phyloP scores from a whole-genome alignment of 2,888 invertebrate genomes.

The Cinara cedri region DNA sequence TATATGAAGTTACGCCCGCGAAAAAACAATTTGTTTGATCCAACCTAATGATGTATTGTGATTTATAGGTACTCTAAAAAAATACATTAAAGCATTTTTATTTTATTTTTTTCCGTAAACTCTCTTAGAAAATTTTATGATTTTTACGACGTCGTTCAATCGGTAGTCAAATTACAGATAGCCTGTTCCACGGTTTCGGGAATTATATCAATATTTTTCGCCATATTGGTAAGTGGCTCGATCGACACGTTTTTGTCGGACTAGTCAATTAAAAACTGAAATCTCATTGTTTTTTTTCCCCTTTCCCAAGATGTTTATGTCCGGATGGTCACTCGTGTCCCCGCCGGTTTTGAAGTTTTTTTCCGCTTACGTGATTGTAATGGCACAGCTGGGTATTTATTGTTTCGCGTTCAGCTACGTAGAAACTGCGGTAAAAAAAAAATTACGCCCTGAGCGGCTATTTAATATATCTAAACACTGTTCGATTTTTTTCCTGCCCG shows the following conservation, averaged over 20 bases:
- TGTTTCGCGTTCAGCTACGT: background rate
- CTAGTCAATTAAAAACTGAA: too few species aligned
- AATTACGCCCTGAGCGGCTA: too few species aligned
- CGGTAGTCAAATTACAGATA: background rate
- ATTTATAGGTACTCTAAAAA: too few species aligned
- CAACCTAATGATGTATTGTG: too few species aligned
- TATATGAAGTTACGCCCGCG: too few species aligned
- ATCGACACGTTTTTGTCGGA: background rate
- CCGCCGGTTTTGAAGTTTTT: background rate
- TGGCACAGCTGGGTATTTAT: background rate
- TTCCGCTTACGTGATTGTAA: background rate
- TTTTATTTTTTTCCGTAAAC: too few species aligned
- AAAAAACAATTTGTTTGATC: too few species aligned
- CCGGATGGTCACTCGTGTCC: background rate
- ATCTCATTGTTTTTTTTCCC: too few species aligned
- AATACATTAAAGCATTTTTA: too few species aligned
- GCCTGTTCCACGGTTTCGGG: background rate
- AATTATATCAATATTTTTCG: background rate
- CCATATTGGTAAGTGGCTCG: background rate
- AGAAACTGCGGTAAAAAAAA: background rate
- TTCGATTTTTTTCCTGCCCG: too few species aligned
- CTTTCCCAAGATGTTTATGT: background rate
- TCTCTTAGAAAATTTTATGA: too few species aligned
- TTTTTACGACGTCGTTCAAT: background rate
- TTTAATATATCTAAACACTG: too few species aligned